Base-by-base conservation (phyloP, 2,797 vertebrate species). In the Lacerta bilineata region DNA sequence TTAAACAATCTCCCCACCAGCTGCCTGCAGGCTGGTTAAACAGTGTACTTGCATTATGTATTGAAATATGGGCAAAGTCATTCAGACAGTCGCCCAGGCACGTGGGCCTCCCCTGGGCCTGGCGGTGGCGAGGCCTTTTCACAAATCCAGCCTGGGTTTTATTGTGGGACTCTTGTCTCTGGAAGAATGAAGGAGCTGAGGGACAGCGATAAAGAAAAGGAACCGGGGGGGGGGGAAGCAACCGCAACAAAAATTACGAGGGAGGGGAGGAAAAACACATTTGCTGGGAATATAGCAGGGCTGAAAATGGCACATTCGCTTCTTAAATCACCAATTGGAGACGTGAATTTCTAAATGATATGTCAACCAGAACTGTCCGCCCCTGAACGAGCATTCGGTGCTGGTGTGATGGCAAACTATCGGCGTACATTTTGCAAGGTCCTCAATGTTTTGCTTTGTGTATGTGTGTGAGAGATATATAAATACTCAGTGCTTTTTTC, bases 1-100 rank as follows among this genome's bases (percentile, higher is more conserved):
- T 0, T 82, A 90, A 94, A 94, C 95, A 94, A 91, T 88, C 91
- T 90, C 87, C 93, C 94, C 95, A 96, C 95, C 96, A 97, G 96
- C 95, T 96, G 92, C 92, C 94, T 87, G 89, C 90, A 89, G 77
- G 87, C 93, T 85, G 94, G 94, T 96, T 96, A 96, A 96, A 95
- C 71, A 39, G 85, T 90, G 89, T 90, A 88, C 93, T 93, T 92
- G 90, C 43, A 0, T 84, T 83, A 83, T 82, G 85, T 50, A 88
- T 87, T 89, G 91, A 93, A 81, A 87, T 84, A 87, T 86, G 89
- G 79, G 41, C 86, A 80, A 15, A 75, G 88, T 88, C 87, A 87
- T 68, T 39, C 86, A 81, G 85, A 66, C 39, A 90, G 83, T 87
- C 3, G 1, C n/a, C 87, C 17, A 0, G 25, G 72, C n/a, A 41